Evolutionary conservation across 2,113 vertebrate species (phyloP).

Genomic region (Calyptomena viridis): DNA sequence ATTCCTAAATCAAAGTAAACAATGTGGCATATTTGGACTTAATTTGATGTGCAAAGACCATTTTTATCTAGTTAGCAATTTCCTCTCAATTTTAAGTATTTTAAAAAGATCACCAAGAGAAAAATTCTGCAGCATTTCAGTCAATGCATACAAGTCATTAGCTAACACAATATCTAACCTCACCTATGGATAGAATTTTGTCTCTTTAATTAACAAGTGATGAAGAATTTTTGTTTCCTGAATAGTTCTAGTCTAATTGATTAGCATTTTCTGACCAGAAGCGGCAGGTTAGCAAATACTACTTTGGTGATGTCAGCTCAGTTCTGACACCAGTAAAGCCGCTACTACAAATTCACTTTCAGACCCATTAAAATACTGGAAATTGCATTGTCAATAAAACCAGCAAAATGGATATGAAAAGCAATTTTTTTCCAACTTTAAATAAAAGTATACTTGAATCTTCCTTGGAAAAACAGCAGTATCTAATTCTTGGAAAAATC

Average conservation of each 20-base stretch:
- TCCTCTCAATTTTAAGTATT: neutral
- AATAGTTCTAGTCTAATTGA: neutral
- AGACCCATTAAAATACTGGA: neutral
- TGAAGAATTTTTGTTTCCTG: neutral
- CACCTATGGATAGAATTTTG: neutral
- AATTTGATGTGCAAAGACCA: neutral
- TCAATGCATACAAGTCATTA: neutral
- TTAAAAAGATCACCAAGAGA: neutral
- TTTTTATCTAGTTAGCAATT: neutral
- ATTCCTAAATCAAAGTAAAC: constrained; percentile 9
- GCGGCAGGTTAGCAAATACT: neutral
- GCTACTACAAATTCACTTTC: neutral
- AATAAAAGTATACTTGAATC: neutral
- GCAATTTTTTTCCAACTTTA: neutral
- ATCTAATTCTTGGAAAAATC: neutral
- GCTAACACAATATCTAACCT: neutral
- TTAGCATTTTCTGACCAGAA: neutral
- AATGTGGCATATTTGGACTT: neutral
- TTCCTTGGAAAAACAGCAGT: neutral
- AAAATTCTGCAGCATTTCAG: neutral
- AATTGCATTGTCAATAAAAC: neutral
- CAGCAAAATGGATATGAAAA: neutral
- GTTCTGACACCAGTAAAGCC: neutral
- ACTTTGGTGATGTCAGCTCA: neutral
- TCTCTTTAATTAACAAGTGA: neutral